A percentile compares a stretch with the other conserved stretches of the same genome.
phyloP scores from a whole-genome alignment of 2,113 vertebrate species.

The Hassar affinis region DNA sequence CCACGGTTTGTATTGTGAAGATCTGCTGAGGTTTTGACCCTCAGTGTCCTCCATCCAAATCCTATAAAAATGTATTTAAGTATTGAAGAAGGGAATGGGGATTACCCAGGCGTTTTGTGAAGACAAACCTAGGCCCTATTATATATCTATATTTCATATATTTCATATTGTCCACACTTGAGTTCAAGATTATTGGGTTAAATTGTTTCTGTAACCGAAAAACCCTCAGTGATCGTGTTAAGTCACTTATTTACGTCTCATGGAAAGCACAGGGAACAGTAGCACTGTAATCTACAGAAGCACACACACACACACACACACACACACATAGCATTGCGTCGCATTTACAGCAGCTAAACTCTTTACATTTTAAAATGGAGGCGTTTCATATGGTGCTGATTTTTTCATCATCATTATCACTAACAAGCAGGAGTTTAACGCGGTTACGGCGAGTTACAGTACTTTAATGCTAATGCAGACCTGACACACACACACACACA shows the following conservation, averaged over 20 bases:
- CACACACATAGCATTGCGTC: slow-evolving; percentile 7
- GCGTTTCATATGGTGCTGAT: slow-evolving; percentile 12
- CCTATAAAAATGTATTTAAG: not conserved
- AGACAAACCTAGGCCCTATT: not conserved
- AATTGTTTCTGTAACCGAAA: not conserved
- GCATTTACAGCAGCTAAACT: slow-evolving; percentile 42
- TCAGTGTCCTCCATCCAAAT: not conserved
- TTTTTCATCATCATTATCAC: slow-evolving; percentile 29
- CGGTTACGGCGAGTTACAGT: slow-evolving; percentile 32
- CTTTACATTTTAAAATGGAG: slow-evolving; percentile 3
- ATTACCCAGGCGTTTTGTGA: too few species aligned
- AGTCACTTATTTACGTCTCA: not conserved
- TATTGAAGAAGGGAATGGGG: not conserved
- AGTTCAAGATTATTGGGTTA: not conserved
- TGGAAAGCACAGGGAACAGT: slow-evolving; percentile 22
- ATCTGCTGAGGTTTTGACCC: not conserved
- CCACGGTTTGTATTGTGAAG: not conserved
- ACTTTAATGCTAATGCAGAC: slow-evolving; percentile 41
- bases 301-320: slow-evolving; percentile 2
- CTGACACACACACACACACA: slow-evolving; percentile 1
- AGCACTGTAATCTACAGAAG: slow-evolving; percentile 31
- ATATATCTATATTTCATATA: too few species aligned
- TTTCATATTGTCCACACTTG: not conserved
- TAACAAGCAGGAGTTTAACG: not conserved
- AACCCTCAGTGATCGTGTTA: not conserved